Conservation (phyloP, 2,797 vertebrate genomes). For the Salmo trutta region DNA sequence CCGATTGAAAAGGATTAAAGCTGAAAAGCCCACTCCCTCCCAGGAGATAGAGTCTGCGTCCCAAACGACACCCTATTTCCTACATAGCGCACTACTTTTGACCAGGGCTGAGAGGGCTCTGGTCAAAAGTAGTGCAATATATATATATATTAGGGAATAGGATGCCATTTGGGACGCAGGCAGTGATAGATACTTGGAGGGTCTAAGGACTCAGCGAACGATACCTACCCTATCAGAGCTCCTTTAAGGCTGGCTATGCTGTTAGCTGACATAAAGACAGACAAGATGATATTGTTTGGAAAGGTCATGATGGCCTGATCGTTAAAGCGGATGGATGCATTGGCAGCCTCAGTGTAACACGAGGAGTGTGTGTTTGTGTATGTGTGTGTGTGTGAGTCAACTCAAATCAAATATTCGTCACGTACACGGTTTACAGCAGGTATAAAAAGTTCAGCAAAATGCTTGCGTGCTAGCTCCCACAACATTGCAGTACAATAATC, state of each 20-base stretch:
- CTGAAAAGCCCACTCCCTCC: background rate
- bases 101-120: too few species aligned
- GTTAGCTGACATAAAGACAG: background rate
- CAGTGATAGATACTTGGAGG: background rate
- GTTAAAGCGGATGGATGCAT: slow-evolving; percentile 14
- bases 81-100: too few species aligned
- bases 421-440: too few species aligned
- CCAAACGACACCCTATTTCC: too few species aligned
- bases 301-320: slow-evolving; percentile 7
- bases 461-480: too few species aligned
- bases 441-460: too few species aligned
- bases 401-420: too few species aligned
- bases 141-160: too few species aligned
- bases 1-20: background rate
- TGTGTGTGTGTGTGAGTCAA: slow-evolving; percentile 12
- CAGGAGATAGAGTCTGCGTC: background rate
- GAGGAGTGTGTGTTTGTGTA: background rate
- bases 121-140: too few species aligned
- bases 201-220: background rate
- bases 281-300: background rate
- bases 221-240: background rate
- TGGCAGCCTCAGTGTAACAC: background rate
- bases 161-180: too few species aligned
- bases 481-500: too few species aligned
- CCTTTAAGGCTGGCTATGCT: background rate